A percentile compares a stretch with the other conserved stretches of the same genome.
phyloP scores from a whole-genome alignment of 2,113 vertebrate genomes.

The Aptenodytes patagonicus region DNA sequence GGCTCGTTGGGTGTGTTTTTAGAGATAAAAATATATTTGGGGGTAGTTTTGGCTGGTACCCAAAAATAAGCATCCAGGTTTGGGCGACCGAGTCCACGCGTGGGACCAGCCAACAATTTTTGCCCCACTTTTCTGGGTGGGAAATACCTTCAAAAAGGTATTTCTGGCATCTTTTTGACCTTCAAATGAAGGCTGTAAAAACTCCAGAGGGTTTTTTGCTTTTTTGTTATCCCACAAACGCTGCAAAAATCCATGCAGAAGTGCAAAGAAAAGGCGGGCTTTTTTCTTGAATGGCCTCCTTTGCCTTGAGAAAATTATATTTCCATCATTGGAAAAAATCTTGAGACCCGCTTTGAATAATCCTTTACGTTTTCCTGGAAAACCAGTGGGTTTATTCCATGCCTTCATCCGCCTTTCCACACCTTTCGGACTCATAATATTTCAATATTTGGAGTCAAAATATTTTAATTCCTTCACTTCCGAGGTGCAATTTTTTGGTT shows the following conservation, averaged over 20 bases:
- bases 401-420: background rate
- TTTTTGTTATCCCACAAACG: background rate
- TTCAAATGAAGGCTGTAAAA: background rate
- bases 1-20: background rate
- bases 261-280: fast-evolving
- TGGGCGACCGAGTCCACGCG: fast-evolving
- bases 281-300: background rate
- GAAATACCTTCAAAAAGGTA: background rate
- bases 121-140: background rate
- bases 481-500: fast-evolving
- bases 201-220: background rate
- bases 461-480: background rate
- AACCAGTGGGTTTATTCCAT: background rate
- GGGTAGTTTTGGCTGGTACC: background rate
- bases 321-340: background rate
- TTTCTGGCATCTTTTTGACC: background rate
- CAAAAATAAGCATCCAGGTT: background rate
- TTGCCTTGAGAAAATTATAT: background rate
- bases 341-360: fast-evolving
- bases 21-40: background rate
- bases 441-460: background rate
- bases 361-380: background rate
- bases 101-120: background rate
- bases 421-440: background rate
- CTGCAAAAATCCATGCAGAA: background rate